Evolutionary conservation across 2,888 invertebrate species (phyloP), one percentile per base, ranked within the genome.

Genomic region (Polymixis lichenea): DNA sequence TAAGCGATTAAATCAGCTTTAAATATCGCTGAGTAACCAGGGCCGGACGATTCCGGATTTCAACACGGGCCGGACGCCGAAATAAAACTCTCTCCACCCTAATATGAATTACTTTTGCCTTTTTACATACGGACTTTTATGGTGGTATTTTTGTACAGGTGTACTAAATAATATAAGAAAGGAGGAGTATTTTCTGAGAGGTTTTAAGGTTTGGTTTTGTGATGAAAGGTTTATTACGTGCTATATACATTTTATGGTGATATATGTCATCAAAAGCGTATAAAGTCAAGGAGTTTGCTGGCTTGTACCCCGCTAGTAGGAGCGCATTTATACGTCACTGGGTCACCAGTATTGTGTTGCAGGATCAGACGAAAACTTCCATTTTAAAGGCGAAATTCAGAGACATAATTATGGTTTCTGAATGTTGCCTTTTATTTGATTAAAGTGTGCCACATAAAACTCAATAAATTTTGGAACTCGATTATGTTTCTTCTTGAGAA

Each of bases 11-110:
- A 90, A 91, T 92, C 93, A 88, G 92, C 90, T 92, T 91, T 88
- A 89, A 91, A 92, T 92, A 92, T 92, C 87, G 93, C 92, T 89
- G 91, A 91, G 91, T 91, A 91, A 92, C 91, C 92, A 88, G 86
- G 82, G 75, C 65, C 77, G 90, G 78, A 76, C 86, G 77, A 88
- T 86, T 72, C 85, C 86, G 89, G 86, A 87, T 89, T 86, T 80
- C 75, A 28, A 32, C 85, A 64, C 68, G 70, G 74, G 80, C 76
- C 77, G 84, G 74, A 78, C 86, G 77, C 80, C 70, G 71, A 87
- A 83, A 86, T 85, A 86, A 79, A 83, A 81, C 74, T 61, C 80
- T 81, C 80, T 80, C 76, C 77, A 75, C 67, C 82, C 73, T 81
- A 82, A 86, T 87, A 87, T 83, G 84, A 83, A 85, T 83, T 82